Percentiles rank a stretch among this genome's conserved stretches.
These are phyloP conservation scores for Meteorus colon DNA, from an alignment of 2,888 invertebrate species.

Conservation along the genomic window DNA sequence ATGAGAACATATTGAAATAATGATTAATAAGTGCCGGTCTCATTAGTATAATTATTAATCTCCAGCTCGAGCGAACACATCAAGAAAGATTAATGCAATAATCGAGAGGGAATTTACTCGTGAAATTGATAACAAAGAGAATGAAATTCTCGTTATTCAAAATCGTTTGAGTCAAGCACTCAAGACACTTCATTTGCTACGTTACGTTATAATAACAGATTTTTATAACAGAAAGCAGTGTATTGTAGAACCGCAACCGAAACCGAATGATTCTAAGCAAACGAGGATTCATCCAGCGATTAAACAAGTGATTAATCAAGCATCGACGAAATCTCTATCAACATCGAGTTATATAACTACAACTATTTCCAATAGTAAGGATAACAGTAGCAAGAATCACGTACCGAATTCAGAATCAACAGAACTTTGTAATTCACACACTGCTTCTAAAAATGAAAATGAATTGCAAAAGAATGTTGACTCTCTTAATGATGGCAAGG, in stretches of 20 bases:
- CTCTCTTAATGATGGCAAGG: background rate
- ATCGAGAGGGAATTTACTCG: conserved; percentile 82
- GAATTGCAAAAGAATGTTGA: conserved; percentile 18
- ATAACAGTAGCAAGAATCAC: background rate
- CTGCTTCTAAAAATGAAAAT: background rate
- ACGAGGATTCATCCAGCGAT: conserved; percentile 84
- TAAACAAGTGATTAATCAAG: conserved; percentile 81
- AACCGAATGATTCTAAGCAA: conserved; percentile 72
- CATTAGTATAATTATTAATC: conserved; percentile 11
- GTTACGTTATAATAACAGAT: conserved; percentile 77
- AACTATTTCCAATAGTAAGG: background rate
- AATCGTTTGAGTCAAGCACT: conserved; percentile 78
- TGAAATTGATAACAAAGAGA: conserved; percentile 81
- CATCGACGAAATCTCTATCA: conserved; percentile 60
- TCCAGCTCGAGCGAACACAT: conserved; percentile 63
- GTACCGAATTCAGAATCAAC: background rate
- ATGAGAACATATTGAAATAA: background rate
- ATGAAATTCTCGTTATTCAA: conserved; percentile 83
- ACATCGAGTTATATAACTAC: background rate
- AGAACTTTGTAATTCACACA: background rate
- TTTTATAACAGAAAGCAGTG: conserved; percentile 78
- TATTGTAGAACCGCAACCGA: conserved; percentile 60
- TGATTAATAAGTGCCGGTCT: background rate
- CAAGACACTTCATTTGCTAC: conserved; percentile 77
- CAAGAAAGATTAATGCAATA: conserved; percentile 77